Conservation (phyloP, 1,140 invertebrate genomes). For the Elymnias hypermnestra region DNA sequence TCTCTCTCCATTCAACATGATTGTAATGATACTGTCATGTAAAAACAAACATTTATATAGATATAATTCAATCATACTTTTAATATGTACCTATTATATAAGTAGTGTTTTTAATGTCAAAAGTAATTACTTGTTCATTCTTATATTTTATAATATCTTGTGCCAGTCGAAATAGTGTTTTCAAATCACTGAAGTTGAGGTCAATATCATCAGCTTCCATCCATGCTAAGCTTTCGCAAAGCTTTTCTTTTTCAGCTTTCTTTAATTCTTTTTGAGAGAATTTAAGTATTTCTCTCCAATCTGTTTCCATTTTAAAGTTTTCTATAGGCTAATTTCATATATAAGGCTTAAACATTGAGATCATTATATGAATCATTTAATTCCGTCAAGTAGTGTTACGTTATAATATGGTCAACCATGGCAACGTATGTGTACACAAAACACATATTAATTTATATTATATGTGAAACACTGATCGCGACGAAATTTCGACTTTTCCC, state of each 20-base stretch:
- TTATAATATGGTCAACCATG: neutral
- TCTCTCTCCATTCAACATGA: too few relatives aligned
- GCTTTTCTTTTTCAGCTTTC: constrained; percentile 78
- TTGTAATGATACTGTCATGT: too few relatives aligned
- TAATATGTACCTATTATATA: too few relatives aligned
- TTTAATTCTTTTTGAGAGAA: constrained; percentile 74
- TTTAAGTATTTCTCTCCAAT: constrained; percentile 78
- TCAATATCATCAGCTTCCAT: constrained; percentile 78
- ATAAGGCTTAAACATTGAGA: too few relatives aligned
- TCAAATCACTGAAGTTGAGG: constrained; percentile 73
- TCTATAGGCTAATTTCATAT: too few relatives aligned
- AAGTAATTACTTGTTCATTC: constrained; percentile 80
- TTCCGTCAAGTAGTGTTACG: neutral
- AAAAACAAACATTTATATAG: too few relatives aligned
- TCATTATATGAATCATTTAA: too few relatives aligned
- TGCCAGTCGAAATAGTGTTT: constrained; percentile 75
- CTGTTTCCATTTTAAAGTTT: constrained; percentile 64
- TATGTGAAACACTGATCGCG: neutral
- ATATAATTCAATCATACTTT: too few relatives aligned
- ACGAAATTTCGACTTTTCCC: neutral
- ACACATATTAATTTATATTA: too few relatives aligned
- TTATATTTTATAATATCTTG: constrained; percentile 82
- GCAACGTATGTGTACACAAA: too few relatives aligned
- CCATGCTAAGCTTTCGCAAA: constrained; percentile 78
- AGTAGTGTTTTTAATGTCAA: too few relatives aligned